These are phyloP conservation scores for Silurus aristotelis DNA, from an alignment of 2,797 vertebrate genomes.

Conservation along the genomic window DNA sequence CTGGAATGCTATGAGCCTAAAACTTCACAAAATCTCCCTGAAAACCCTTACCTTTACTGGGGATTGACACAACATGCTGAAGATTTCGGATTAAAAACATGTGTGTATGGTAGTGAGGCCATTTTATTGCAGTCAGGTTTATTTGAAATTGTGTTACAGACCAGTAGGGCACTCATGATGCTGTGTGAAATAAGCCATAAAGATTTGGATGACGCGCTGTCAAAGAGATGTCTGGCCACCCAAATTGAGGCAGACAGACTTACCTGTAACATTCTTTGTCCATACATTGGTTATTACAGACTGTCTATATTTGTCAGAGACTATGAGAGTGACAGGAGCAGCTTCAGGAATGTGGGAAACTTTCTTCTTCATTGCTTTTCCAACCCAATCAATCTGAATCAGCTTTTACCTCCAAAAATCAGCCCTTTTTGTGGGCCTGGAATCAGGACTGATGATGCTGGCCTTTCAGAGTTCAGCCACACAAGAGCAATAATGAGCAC, in stretches of 20 bases:
- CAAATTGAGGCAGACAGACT: slow-evolving; percentile 63
- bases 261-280: slow-evolving; percentile 63
- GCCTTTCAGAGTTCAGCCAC: slow-evolving; percentile 64
- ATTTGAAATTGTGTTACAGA: slow-evolving; percentile 55
- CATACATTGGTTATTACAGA: slow-evolving; percentile 61
- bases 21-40: slow-evolving; percentile 42
- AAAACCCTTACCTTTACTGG: slow-evolving; percentile 69
- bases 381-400: slow-evolving; percentile 56
- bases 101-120: slow-evolving; percentile 52
- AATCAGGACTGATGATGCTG: slow-evolving; percentile 46
- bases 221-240: slow-evolving; percentile 63
- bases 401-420: slow-evolving; percentile 63
- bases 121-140: slow-evolving; percentile 50
- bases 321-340: slow-evolving; percentile 32
- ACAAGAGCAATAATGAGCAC: slow-evolving; percentile 58
- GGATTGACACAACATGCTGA: slow-evolving; percentile 58
- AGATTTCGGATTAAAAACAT: slow-evolving; percentile 62
- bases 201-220: slow-evolving; percentile 53
- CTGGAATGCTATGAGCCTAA: slow-evolving; percentile 57
- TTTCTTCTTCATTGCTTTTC: slow-evolving; percentile 64
- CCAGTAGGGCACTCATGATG: slow-evolving; percentile 58
- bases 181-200: slow-evolving; percentile 59
- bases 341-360: slow-evolving; percentile 61
- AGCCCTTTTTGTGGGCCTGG: slow-evolving; percentile 63
- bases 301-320: slow-evolving; percentile 65